A percentile compares a stretch with the other conserved stretches of the same genome.
These are phyloP conservation scores for Monoplex corrugatus DNA, from an alignment of 2,888 invertebrate species.

Conservation along the genomic window DNA sequence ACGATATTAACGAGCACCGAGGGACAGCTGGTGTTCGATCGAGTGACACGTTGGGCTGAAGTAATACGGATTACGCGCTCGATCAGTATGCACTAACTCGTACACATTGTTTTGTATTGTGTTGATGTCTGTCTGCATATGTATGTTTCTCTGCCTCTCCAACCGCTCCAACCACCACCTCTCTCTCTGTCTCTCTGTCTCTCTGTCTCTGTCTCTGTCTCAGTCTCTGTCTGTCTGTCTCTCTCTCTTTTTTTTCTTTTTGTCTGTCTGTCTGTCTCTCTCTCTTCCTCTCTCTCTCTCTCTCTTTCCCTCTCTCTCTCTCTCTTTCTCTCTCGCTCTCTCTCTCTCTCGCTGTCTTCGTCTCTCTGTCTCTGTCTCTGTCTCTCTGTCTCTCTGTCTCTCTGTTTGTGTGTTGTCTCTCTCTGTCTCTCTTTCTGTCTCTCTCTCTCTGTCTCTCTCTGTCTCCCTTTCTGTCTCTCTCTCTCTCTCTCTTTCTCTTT, in stretches of 20 bases:
- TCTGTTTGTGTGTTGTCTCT: neutral
- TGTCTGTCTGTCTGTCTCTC: neutral
- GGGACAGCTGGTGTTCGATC: too few relatives aligned
- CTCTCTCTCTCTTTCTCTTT: neutral
- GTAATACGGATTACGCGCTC: too few relatives aligned
- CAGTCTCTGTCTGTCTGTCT: neutral
- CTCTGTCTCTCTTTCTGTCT: neutral
- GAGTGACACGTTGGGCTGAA: too few relatives aligned
- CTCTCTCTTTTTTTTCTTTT: neutral
- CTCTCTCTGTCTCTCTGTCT: neutral
- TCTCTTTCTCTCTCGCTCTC: neutral
- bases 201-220: neutral
- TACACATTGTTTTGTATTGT: too few relatives aligned
- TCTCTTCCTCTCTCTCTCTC: neutral
- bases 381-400: conserved; percentile 7
- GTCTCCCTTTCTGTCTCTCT: neutral
- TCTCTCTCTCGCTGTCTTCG: neutral
- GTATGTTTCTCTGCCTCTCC: neutral
- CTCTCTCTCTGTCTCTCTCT: neutral
- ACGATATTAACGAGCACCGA: too few relatives aligned
- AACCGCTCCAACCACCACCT: neutral
- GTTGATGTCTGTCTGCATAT: too few relatives aligned
- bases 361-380: neutral
- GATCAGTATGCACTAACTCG: too few relatives aligned
- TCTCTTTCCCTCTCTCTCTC: neutral